Conservation (phyloP, 2,797 vertebrate genomes). For the Rhabdophis nuchalis region DNA sequence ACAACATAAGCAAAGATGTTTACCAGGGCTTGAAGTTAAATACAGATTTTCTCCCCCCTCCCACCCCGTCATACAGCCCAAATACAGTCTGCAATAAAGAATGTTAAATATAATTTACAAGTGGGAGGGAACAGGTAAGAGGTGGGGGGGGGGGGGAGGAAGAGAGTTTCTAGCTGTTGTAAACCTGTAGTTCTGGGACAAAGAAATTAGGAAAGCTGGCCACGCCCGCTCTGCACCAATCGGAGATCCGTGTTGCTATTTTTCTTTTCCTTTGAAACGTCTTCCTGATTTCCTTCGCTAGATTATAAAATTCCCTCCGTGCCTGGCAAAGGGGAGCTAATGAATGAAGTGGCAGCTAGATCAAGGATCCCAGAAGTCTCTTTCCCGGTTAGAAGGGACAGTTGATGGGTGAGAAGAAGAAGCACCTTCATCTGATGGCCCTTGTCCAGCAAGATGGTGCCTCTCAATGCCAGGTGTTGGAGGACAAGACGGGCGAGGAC, state of each 20-base stretch:
- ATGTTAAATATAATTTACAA: slow-evolving; percentile 77
- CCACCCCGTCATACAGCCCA: slow-evolving; percentile 69
- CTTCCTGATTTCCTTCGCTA: fast-evolving
- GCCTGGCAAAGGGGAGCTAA: slow-evolving; percentile 32
- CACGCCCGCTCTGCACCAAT: fast-evolving
- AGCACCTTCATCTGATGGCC: background rate
- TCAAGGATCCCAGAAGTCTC: background rate
- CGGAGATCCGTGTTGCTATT: slow-evolving; percentile 1
- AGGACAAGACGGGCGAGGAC: background rate
- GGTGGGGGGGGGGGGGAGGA: slow-evolving; percentile 12
- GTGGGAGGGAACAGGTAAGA: background rate
- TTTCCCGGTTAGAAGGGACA: background rate
- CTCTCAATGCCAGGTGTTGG: too few species aligned
- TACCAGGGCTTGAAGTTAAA: slow-evolving; percentile 81
- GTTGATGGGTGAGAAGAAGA: background rate
- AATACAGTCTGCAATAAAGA: slow-evolving; percentile 70
- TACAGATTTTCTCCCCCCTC: slow-evolving; percentile 71
- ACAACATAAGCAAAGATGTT: slow-evolving; percentile 78
- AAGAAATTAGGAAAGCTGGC: slow-evolving; percentile 29
- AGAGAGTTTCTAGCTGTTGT: slow-evolving; percentile 45
- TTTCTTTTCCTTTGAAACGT: slow-evolving; percentile 3
- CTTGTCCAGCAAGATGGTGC: background rate
- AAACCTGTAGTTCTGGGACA: background rate
- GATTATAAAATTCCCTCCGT: background rate
- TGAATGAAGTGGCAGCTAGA: slow-evolving; percentile 21